A percentile compares a stretch with the other conserved stretches of the same genome.
Evolutionary conservation across 2,113 vertebrate species (phyloP).

Genomic region (Cheirogaleus medius): DNA sequence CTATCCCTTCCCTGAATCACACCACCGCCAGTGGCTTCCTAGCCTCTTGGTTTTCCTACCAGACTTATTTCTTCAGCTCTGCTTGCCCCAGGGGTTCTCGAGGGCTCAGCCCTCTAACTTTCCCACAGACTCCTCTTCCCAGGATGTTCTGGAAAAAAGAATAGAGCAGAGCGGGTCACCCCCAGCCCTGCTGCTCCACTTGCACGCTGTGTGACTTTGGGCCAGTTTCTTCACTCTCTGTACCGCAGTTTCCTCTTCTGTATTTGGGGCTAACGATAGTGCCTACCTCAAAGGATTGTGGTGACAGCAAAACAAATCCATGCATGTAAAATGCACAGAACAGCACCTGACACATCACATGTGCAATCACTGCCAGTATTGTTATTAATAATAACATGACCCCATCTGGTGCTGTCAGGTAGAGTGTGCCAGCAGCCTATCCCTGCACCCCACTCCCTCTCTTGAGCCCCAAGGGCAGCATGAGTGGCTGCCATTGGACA

Average conservation of each 20-base stretch:
- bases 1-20: neutral
- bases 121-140: neutral
- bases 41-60: neutral
- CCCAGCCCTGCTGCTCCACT: neutral
- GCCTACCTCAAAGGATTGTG: neutral
- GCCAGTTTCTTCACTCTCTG: neutral
- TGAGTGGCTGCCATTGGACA: neutral
- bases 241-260: neutral
- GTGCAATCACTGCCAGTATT: neutral
- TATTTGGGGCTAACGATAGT: neutral
- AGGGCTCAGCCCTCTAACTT: neutral
- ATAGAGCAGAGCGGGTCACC: neutral
- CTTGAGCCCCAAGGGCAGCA: neutral
- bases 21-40: neutral
- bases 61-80: neutral
- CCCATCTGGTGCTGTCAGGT: neutral
- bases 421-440: neutral
- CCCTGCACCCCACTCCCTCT: neutral
- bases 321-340: neutral
- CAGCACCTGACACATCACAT: neutral
- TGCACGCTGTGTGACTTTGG: neutral
- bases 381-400: neutral
- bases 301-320: neutral
- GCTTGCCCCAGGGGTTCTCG: neutral
- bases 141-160: neutral